Percentiles rank a stretch among this genome's conserved stretches.
Conservation (phyloP, 2,113 vertebrate genomes). For the Pollimyrus isidori region DNA sequence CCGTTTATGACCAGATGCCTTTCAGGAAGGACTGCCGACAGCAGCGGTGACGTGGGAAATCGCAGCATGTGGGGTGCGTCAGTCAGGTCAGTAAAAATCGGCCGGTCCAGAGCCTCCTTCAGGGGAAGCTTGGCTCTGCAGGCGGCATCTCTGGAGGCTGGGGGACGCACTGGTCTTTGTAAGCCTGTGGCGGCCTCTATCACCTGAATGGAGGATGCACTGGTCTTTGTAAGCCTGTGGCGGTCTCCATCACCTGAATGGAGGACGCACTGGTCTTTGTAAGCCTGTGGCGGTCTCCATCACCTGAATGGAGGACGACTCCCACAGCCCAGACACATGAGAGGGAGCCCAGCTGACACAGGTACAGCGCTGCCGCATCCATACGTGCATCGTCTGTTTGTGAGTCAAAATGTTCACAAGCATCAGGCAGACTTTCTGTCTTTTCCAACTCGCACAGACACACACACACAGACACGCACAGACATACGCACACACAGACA, state of each 20-base stretch:
- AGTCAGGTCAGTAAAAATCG: conserved; percentile 39
- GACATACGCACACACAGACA: too few relatives aligned
- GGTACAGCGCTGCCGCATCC: conserved; percentile 28
- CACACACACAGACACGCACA: background rate
- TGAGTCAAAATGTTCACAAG: background rate
- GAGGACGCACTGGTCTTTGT: conserved; percentile 66
- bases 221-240: conserved; percentile 71
- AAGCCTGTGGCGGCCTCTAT: conserved; percentile 61
- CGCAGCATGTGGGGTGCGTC: conserved; percentile 22
- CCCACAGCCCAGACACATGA: conserved; percentile 58
- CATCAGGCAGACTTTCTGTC: background rate
- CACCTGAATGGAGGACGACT: conserved; percentile 68
- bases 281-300: conserved; percentile 56
- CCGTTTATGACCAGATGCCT: background rate
- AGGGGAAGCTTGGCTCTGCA: conserved; percentile 53
- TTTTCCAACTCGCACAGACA: background rate
- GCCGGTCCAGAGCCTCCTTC: conserved; percentile 34
- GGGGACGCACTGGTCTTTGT: conserved; percentile 66
- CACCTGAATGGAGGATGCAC: conserved; percentile 60
- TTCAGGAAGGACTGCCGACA: background rate
- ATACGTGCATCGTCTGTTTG: background rate
- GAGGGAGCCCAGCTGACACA: conserved; percentile 56
- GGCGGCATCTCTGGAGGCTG: conserved; percentile 57
- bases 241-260: too few relatives aligned
- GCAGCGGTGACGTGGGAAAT: background rate